Base-by-base conservation (phyloP, 2,797 vertebrate genomes). In the Dallia pectoralis region DNA sequence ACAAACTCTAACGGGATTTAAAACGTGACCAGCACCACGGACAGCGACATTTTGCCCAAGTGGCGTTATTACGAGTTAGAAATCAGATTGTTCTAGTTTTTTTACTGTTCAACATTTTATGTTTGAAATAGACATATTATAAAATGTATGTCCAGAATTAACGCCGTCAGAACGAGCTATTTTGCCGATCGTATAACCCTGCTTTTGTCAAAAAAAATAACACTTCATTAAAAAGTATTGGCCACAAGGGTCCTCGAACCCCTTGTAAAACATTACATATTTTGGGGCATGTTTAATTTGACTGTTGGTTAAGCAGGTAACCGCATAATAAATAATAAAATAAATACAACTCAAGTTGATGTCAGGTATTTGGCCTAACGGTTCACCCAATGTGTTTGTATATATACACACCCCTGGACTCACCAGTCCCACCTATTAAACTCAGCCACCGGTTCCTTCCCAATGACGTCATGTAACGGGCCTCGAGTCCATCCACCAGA, bases 391-490 rank as follows among this genome's bases (percentile, higher is more conserved):
- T 61, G 27, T 14, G 15, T 64, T 18, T 64, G 15, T 48, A 49
- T 30, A 5, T 30, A 74, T 40, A 69, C 65, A 77, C 76, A 74
- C n/a, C n/a, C n/a, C n/a, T n/a, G n/a, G 61, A 67, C 74, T 78
- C 70, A 19, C 67, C 62, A 84, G 85, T 75, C 79, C 36, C 66
- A 76, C 79, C 74, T 69, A 74, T 66, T 74, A 72, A 56, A 59
- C 63, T 74, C 25, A 69, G 82, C 73, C 79, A 79, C 81, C 51
- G 80, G 82, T 73, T 81, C 9, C 73, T 82, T 75, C 70, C 40
- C 30, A 49, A 78, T 89, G 85, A 89, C 87, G 87, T 90, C 77
- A 89, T 86, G 77, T 79, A 1, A 22, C 56, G 44, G 71, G 79
- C 16, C 84, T 61, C 53, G 79, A 27, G 71, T 79, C 77, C 70